Conservation (phyloP, 2,113 vertebrate genomes). For the Chloebia gouldiae region DNA sequence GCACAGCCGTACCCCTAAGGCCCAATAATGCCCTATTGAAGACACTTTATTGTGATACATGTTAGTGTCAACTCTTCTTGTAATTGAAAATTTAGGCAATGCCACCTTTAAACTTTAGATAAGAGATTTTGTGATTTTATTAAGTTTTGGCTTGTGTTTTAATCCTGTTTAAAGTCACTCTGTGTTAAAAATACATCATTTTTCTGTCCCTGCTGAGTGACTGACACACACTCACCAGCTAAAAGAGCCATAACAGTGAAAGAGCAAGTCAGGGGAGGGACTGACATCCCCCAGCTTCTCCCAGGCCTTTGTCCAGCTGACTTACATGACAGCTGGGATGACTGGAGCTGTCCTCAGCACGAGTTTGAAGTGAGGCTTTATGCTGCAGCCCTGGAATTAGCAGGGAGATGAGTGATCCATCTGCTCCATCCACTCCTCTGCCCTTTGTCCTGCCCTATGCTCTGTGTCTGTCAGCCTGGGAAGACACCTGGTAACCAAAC, state of each 20-base stretch:
- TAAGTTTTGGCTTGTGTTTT: accelerated
- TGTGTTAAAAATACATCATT: accelerated
- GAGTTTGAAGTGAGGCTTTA: background rate
- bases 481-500: background rate
- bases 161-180: background rate
- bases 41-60: background rate
- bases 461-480: background rate
- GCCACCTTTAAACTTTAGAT: background rate
- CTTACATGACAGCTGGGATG: background rate
- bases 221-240: background rate
- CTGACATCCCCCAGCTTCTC: background rate
- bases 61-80: background rate
- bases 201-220: background rate
- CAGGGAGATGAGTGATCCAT: background rate
- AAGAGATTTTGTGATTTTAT: background rate
- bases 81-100: background rate
- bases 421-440: background rate
- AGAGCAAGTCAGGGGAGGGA: background rate
- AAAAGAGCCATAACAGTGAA: background rate
- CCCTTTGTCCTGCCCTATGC: background rate
- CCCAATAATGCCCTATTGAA: accelerated
- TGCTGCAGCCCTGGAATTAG: background rate
- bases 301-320: background rate
- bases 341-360: background rate
- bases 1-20: background rate